Evolutionary conservation across 2,888 invertebrate species (phyloP).

Genomic region (Xestia xanthographa): DNA sequence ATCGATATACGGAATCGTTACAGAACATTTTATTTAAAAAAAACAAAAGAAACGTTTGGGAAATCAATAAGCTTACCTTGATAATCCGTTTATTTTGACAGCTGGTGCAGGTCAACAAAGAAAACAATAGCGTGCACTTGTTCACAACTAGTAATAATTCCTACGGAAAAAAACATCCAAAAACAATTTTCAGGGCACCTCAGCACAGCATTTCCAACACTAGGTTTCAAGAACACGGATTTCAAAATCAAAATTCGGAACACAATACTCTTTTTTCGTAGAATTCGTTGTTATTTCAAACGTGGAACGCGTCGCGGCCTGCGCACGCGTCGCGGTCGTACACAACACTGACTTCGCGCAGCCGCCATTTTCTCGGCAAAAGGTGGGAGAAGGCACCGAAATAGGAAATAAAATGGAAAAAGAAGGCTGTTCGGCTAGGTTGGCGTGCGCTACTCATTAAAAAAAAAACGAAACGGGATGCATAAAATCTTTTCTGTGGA

Average conservation of each 20-base stretch:
- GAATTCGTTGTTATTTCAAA: constrained; percentile 67
- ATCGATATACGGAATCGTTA: constrained; percentile 34
- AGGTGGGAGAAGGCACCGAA: constrained; percentile 83
- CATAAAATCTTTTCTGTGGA: constrained; percentile 45
- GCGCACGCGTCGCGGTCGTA: constrained; percentile 83
- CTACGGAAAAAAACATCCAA: constrained; percentile 25
- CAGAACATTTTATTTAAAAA: constrained; percentile 33
- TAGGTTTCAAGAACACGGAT: constrained; percentile 38
- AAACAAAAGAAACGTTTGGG: constrained; percentile 70
- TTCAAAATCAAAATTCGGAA: constrained; percentile 55
- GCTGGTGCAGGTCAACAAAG: constrained; percentile 82
- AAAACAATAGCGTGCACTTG: constrained; percentile 73
- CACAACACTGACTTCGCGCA: constrained; percentile 81
- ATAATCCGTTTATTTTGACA: constrained; percentile 85
- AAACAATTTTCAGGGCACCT: constrained; percentile 29
- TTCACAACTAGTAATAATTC: constrained; percentile 31
- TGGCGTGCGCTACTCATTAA: constrained; percentile 65
- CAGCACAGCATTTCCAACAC: constrained; percentile 47
- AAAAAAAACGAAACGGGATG: constrained; percentile 60
- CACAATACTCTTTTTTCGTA: constrained; percentile 69
- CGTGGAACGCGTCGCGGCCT: constrained; percentile 71
- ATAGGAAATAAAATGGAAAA: constrained; percentile 84
- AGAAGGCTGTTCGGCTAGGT: constrained; percentile 75
- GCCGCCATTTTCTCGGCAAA: constrained; percentile 84
- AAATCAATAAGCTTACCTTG: constrained; percentile 84